phyloP scores from a whole-genome alignment of 1,140 invertebrate species.

The Drosophila pallidifrons region DNA sequence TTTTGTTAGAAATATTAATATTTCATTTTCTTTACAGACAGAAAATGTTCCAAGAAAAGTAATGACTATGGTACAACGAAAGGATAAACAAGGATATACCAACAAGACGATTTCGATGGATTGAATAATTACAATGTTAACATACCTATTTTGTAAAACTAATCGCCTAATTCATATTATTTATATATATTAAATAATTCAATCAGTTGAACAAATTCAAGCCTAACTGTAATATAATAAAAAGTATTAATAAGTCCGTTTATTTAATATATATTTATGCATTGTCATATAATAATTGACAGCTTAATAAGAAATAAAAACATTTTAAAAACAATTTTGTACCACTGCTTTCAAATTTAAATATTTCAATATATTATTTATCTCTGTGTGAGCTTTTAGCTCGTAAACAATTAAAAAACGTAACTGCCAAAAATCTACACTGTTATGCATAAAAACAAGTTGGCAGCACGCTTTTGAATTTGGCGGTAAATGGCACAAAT shows the following conservation, averaged over 20 bases:
- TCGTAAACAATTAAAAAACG: constrained; percentile 6
- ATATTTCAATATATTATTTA: background rate
- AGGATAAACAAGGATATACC: background rate
- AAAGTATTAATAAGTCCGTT: too few species aligned
- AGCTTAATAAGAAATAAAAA: too few species aligned
- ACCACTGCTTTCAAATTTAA: background rate
- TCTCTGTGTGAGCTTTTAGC: background rate
- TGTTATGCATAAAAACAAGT: background rate
- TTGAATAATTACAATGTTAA: background rate
- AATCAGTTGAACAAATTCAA: too few species aligned
- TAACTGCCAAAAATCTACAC: background rate
- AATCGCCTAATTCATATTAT: too few species aligned
- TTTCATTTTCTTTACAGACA: constrained; percentile 4
- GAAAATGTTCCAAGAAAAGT: background rate
- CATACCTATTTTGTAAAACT: too few species aligned
- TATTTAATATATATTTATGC: too few species aligned
- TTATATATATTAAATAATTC: too few species aligned
- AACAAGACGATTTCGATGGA: background rate
- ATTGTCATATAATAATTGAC: too few species aligned
- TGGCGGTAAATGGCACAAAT: background rate
- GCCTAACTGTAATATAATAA: too few species aligned
- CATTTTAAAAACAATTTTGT: too few species aligned
- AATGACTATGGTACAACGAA: background rate
- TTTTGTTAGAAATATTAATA: background rate
- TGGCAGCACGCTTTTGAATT: constrained; percentile 24